Evolutionary conservation across 2,113 vertebrate genomes (phyloP), one percentile per base, ranked within the genome.

Genomic region (Pluvialis apricaria): DNA sequence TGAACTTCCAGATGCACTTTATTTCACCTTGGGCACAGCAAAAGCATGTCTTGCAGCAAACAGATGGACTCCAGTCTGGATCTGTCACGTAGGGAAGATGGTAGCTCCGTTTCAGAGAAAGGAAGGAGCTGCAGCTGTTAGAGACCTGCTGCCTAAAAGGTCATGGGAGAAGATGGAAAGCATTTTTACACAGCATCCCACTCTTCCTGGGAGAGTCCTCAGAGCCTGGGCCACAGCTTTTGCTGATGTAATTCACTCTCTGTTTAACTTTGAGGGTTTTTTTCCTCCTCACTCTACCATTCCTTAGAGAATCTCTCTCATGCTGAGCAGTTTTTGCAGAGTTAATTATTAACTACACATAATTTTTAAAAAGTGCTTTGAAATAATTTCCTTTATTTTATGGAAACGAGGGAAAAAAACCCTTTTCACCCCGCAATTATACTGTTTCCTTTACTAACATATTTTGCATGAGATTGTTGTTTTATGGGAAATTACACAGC

Each of bases 401-500:
- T 40, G 61, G 12, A 4, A 54, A 66, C 19, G 38, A 5, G 5
- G 1, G 0, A 0, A 31, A 13, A 13, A 40, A 64, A 1, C 2
- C 3, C 34, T 65, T 64, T 79, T 4, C 2, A 45, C 49, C 36
- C 34, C n/a, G 13, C 38, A 84, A 31, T 84, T 94, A 78, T 5
- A 71, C 20, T 32, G 16, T 89, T 96, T 95, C 76, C 73, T 94
- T 95, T 81, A 52, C 70, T 92, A 76, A 81, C 18, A 34, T 82
- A 83, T 92, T 96, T 88, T 94, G 60, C 82, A 81, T 90, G 57
- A 75, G 79, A 90, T 70, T 85, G 15, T 54, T 95, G 20, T 82
- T 96, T 88, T 88, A 88, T 94, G 92, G 79, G 70, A 95, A 90
- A 94, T 92, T 91, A 91, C 64, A 75, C 45, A 65, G 52, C 45